A percentile compares a stretch with the other conserved stretches of the same genome.
Conservation (phyloP, 2,888 invertebrate genomes). For the Phoenoteleia sp. region DNA sequence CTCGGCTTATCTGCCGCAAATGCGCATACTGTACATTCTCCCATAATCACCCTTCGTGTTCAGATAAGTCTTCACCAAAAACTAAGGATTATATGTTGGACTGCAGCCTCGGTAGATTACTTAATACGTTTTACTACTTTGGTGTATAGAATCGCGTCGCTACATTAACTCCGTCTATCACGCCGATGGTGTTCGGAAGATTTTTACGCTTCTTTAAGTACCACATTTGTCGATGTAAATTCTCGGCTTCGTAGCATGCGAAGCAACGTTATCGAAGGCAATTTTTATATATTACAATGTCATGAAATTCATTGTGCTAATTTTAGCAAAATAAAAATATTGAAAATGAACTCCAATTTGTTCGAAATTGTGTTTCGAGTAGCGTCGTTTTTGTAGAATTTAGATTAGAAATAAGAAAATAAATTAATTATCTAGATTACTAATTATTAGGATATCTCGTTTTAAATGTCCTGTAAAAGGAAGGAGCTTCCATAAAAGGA, state of each 20-base stretch:
- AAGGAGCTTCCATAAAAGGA: constrained; percentile 24
- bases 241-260: constrained; percentile 3
- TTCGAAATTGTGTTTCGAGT: too few species aligned
- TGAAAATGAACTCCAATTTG: too few species aligned
- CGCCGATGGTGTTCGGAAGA: constrained; percentile 54
- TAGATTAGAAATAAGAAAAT: too few species aligned
- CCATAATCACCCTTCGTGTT: constrained; percentile 79
- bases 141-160: constrained; percentile 74
- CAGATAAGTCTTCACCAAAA: constrained; percentile 72
- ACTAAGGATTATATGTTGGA: constrained; percentile 80
- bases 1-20: constrained; percentile 70
- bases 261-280: not conserved
- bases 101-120: constrained; percentile 77
- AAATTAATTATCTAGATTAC: constrained; percentile 26
- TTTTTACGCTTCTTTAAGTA: constrained; percentile 56
- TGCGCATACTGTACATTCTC: constrained; percentile 79
- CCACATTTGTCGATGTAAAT: constrained; percentile 47
- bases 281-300: too few species aligned
- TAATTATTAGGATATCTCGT: constrained; percentile 35
- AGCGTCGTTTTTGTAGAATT: too few species aligned
- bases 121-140: constrained; percentile 76
- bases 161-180: constrained; percentile 82
- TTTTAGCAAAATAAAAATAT: too few species aligned
- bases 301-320: too few species aligned
- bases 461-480: constrained; percentile 39